Conservation (phyloP, 2,797 vertebrate species). For the Scyliorhinus canicula region DNA sequence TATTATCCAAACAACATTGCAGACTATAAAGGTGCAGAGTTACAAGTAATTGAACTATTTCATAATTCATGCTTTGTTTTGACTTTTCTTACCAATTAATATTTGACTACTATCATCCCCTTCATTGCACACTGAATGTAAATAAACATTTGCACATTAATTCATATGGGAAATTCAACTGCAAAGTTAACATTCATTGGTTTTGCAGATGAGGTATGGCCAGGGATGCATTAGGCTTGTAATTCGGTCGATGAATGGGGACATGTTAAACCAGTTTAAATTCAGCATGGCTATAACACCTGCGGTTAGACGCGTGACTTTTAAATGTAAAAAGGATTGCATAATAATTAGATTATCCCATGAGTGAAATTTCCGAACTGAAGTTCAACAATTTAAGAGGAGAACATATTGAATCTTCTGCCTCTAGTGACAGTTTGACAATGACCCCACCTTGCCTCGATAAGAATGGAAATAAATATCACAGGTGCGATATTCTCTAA, state of each 20-base stretch:
- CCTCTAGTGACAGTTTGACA: slow-evolving; percentile 8
- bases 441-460: background rate
- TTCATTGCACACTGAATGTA: background rate
- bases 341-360: slow-evolving; percentile 3
- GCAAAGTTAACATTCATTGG: background rate
- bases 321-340: background rate
- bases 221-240: background rate
- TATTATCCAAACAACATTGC: background rate
- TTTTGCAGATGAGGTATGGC: background rate
- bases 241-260: background rate
- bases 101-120: background rate
- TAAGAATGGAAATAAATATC: slow-evolving; percentile 17
- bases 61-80: background rate
- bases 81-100: background rate
- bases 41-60: background rate
- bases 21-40: background rate
- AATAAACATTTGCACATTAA: background rate
- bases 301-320: background rate
- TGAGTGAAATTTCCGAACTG: slow-evolving; percentile 23
- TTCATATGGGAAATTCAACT: background rate
- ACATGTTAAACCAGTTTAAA: background rate
- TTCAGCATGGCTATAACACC: background rate
- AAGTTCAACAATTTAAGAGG: slow-evolving; percentile 25
- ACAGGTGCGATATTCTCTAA: background rate
- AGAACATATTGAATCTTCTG: slow-evolving; percentile 15